Evolutionary conservation across 2,113 vertebrate species (phyloP).

Genomic region (human (Homo sapiens)): GRCh38 chr6:53347001-53347500

Average conservation of each 20-base stretch:
- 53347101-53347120: conserved; percentile 24
- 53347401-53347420: neutral
- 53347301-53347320: neutral
- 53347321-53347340: neutral
- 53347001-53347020: neutral
- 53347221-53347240: neutral
- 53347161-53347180: neutral
- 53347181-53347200: conserved; percentile 5
- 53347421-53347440: neutral
- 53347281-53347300: neutral
- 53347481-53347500: conserved; percentile 35
- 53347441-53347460: neutral
- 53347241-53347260: neutral
- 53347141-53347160: neutral
- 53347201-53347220: conserved; percentile 29
- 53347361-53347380: neutral
- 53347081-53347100: neutral
- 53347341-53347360: neutral
- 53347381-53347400: neutral
- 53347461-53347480: neutral
- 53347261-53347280: neutral
- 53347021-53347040: neutral
- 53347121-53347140: neutral
- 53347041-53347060: neutral
- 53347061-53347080: neutral